Evolutionary conservation across 2,888 invertebrate species (phyloP), one percentile per base, ranked within the genome.

Genomic region (Drosophila sordidapex): DNA sequence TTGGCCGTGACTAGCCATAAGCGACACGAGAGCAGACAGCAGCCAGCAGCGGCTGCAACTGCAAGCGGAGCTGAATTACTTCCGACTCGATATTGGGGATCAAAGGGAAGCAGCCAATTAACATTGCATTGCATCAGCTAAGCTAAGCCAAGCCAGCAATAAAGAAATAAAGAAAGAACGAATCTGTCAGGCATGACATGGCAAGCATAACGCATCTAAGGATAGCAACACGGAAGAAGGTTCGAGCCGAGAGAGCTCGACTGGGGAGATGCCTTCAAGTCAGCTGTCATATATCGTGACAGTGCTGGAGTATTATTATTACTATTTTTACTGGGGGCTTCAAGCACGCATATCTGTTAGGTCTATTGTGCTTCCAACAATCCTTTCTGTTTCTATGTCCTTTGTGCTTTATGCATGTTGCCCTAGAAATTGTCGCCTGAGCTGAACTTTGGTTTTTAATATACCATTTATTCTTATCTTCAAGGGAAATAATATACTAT

Each of bases 1-100:
- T 71, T 78, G 79, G 81, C 79, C 87, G 80, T 83, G 87, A 84
- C 83, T 82, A 83, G 79, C 87, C 86, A 82, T 83, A 79, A 63
- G 60, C 38, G 46, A 40, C 38, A 27, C 18, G 49, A 49, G 10
- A 18, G 29, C 29, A 27, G 3, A 49, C 18, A 18, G 29, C 11
- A 27, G 1, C 6, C 38, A 46, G 46, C 25, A 57, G 29, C 13
- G 6, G 40, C 33, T 31, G 33, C 21, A 49, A 36, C 27, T 25
- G 38, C 36, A 15, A 31, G 29, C 31, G 18, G 36, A 58, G 61
- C 49, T 27, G 46, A 58, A 75, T 75, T 74, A 69, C 49, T 51
- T 49, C 13, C n/a, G 29, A 36, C 35, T 29, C 60, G n/a, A 51
- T 60, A 72, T 76, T 79, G 68, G 38, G 80, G 77, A 79, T 79